Percentiles rank a stretch among this genome's conserved stretches.
phyloP scores from a whole-genome alignment of 1,140 invertebrate genomes.

The Drosophila guanche region DNA sequence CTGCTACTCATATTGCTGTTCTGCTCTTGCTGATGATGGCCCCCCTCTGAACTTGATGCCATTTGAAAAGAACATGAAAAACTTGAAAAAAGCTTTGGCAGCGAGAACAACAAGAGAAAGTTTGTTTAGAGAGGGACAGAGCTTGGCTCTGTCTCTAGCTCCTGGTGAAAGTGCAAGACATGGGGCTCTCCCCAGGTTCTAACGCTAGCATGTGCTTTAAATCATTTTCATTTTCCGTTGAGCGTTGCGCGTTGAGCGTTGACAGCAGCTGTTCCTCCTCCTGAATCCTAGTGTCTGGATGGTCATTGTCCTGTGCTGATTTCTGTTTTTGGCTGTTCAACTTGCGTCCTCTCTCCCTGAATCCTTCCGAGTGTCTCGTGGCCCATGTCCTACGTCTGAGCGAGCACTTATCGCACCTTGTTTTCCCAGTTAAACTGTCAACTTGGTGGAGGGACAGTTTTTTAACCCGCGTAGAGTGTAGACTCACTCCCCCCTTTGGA shows the following conservation, averaged over 20 bases:
- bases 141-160: too few species aligned
- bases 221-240: slow-evolving; percentile 76
- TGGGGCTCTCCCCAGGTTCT: too few species aligned
- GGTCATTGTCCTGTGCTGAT: slow-evolving; percentile 79
- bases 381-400: slow-evolving; percentile 25
- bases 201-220: slow-evolving; percentile 64
- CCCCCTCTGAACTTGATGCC: slow-evolving; percentile 55
- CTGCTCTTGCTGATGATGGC: slow-evolving; percentile 2
- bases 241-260: slow-evolving; percentile 48
- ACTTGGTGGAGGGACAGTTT: slow-evolving; percentile 45
- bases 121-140: slow-evolving; percentile 21
- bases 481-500: slow-evolving; percentile 13
- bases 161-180: slow-evolving; percentile 4
- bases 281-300: slow-evolving; percentile 9
- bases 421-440: slow-evolving; percentile 79
- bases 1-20: neutral
- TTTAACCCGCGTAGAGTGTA: slow-evolving; percentile 29
- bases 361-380: too few species aligned
- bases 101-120: slow-evolving; percentile 18
- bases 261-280: slow-evolving; percentile 63
- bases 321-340: slow-evolving; percentile 63
- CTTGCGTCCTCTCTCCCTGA: slow-evolving; percentile 14
- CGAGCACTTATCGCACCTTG: slow-evolving; percentile 80
- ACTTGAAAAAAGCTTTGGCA: slow-evolving; percentile 21
- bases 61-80: slow-evolving; percentile 28